Base-by-base conservation (phyloP, 1,140 invertebrate genomes). In the Antheraea mylitta region DNA sequence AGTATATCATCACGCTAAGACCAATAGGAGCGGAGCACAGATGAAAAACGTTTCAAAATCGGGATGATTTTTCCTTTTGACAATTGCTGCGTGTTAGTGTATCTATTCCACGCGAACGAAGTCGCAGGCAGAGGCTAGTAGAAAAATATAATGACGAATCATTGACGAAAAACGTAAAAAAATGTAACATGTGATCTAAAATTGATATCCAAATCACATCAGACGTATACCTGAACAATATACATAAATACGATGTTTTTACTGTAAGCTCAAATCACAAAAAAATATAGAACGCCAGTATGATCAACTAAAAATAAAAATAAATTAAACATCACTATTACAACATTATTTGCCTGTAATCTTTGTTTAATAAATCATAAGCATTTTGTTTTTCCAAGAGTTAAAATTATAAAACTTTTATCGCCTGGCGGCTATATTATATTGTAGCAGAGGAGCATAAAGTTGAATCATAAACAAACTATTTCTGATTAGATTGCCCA, bases 391-490 rank as follows among this genome's bases (percentile, higher is more conserved):
- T 63, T 7, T 37, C 61, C 36, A 13, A 63, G 61, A 18, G 22
- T 45, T 36, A 65, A 65, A 45, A 65, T 64, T 45, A 65, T 45
- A 19, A 48, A 36, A 7, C 16, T 37, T 79, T 81, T 82, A 86
- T 80, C 70, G 77, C 73, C 30, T 64, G 74, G 76, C 61, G 70
- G 69, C 73, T 75, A 75, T 82, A 83, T 68, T 66, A 78, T 82
- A 82, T 82, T 73, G 78, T 78, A 82, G 83, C 67, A 72, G 71
- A 77, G 66, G 72, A 76, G 45, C 75, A 76, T 86, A 85, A 85
- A 85, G 72, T 76, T 60, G 62, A 78, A 77, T 80, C 85, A 79
- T 85, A 85, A 83, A 82, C 76, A 68, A 76, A 78, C 74, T 79
- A 80, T 86, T 86, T 84, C 76, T 77, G 77, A 83, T 81, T 79